These are phyloP conservation scores for Amblyornis subalaris DNA, from an alignment of 2,113 vertebrate genomes.

Conservation along the genomic window DNA sequence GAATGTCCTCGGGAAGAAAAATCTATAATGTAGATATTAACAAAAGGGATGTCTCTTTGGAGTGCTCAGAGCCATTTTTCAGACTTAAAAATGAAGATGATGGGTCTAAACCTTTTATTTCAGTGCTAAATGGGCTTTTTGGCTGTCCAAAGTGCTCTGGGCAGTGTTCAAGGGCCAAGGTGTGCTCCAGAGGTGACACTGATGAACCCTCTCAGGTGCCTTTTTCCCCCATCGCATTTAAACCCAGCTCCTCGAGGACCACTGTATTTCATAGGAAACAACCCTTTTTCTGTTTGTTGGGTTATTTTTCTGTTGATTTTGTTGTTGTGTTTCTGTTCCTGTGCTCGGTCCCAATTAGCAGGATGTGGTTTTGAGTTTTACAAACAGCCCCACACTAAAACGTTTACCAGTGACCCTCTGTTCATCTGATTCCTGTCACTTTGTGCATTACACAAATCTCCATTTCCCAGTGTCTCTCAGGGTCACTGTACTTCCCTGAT, in stretches of 20 bases:
- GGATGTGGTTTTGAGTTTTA: not conserved
- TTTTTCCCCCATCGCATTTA: fast-evolving
- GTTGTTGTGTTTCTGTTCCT: not conserved
- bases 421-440: not conserved
- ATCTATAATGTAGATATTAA: not conserved
- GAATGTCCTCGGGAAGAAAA: not conserved
- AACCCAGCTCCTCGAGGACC: not conserved
- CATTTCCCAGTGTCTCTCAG: not conserved
- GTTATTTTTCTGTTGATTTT: not conserved
- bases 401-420: not conserved
- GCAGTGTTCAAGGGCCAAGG: not conserved
- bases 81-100: not conserved
- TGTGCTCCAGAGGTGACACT: not conserved
- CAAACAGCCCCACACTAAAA: not conserved
- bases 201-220: not conserved
- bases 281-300: not conserved
- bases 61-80: not conserved
- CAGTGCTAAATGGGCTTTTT: not conserved
- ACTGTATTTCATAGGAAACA: not conserved
- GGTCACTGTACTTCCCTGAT: not conserved
- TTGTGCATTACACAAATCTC: not conserved
- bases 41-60: not conserved
- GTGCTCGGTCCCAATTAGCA: not conserved
- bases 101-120: not conserved
- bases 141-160: not conserved